Conservation (phyloP, 2,113 vertebrate genomes). For the Pholis gunnellus region DNA sequence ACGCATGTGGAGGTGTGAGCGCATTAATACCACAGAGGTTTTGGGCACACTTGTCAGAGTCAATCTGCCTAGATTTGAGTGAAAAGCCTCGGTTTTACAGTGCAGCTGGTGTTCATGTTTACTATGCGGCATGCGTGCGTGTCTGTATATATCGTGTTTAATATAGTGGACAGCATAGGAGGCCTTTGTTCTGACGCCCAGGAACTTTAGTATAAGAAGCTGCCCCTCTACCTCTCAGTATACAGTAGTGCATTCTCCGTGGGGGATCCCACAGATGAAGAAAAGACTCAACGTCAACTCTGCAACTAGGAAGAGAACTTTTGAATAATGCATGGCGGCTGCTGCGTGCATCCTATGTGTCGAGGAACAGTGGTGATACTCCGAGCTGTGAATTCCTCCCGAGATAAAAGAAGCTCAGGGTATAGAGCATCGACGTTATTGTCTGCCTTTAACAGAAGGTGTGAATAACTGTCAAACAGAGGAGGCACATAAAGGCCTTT, state of each 20-base stretch:
- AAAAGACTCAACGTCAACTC: slow-evolving; percentile 67
- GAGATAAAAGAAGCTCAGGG: slow-evolving; percentile 56
- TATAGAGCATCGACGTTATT: slow-evolving; percentile 45
- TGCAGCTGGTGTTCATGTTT: slow-evolving; percentile 33
- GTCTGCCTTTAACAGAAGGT: slow-evolving; percentile 44
- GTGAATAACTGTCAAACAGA: slow-evolving; percentile 61
- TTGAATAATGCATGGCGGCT: slow-evolving; percentile 75
- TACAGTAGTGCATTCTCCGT: slow-evolving; percentile 17
- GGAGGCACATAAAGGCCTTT: slow-evolving; percentile 57
- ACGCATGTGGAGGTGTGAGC: slow-evolving; percentile 62
- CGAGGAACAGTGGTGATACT: slow-evolving; percentile 32
- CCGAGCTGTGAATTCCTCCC: slow-evolving; percentile 11
- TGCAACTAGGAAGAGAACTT: slow-evolving; percentile 56
- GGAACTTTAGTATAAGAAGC: not conserved
- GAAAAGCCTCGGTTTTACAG: slow-evolving; percentile 34
- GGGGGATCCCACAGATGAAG: slow-evolving; percentile 45
- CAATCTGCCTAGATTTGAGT: slow-evolving; percentile 44
- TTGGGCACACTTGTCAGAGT: slow-evolving; percentile 55
- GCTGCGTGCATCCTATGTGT: slow-evolving; percentile 39
- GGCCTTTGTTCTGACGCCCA: slow-evolving; percentile 8
- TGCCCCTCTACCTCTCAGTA: not conserved
- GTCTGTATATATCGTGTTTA: not conserved
- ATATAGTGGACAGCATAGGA: not conserved
- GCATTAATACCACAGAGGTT: slow-evolving; percentile 49
- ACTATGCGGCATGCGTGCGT: not conserved